A percentile compares a stretch with the other conserved stretches of the same genome.
Conservation (phyloP, 2,797 vertebrate species). For the Passerculus sandwichensis region DNA sequence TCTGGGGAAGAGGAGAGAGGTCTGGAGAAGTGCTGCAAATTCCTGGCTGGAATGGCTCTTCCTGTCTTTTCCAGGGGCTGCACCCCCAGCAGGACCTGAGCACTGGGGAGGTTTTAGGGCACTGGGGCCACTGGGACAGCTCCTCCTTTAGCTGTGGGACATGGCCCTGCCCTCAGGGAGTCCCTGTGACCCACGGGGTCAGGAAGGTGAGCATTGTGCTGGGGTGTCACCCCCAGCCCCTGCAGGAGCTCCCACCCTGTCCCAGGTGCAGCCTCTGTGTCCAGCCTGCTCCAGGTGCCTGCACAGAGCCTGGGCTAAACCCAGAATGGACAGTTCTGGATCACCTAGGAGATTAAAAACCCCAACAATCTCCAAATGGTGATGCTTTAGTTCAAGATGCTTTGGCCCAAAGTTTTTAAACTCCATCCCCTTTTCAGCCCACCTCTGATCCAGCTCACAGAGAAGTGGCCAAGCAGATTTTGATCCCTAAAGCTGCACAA, state of each 20-base stretch:
- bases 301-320: not conserved
- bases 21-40: slow-evolving; percentile 11
- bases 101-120: not conserved
- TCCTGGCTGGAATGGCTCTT: not conserved
- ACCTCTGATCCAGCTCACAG: not conserved
- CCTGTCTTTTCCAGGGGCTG: not conserved
- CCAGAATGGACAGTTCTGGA: not conserved
- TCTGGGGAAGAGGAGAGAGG: not conserved
- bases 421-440: not conserved
- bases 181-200: accelerated
- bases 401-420: not conserved
- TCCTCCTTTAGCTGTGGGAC: not conserved
- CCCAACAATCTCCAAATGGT: not conserved
- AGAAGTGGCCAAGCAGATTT: not conserved
- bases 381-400: not conserved
- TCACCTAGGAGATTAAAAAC: not conserved
- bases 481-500: not conserved
- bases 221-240: not conserved
- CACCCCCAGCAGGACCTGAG: not conserved
- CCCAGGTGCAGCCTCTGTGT: accelerated
- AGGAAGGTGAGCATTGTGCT: not conserved
- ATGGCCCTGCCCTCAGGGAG: not conserved
- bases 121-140: not conserved
- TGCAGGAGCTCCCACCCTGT: not conserved
- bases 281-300: not conserved